Evolutionary conservation across 1,140 invertebrate species (phyloP).

Genomic region (Anoplophora glabripennis): DNA sequence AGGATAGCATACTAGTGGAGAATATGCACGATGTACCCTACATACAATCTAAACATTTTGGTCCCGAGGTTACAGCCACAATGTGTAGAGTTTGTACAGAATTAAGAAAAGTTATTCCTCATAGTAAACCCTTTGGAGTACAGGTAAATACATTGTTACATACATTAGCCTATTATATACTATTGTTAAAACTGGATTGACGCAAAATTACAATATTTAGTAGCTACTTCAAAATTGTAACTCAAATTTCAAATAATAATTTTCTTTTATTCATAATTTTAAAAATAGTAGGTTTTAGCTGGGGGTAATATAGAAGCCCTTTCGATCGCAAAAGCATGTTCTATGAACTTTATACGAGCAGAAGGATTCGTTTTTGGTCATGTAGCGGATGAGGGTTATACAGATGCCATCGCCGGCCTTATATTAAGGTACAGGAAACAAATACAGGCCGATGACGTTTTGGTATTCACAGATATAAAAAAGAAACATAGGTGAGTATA

Average conservation of each 20-base stretch:
- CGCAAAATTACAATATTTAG: too few species aligned
- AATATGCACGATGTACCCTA: slow-evolving; percentile 89
- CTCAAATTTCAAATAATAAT: too few species aligned
- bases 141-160: slow-evolving; percentile 51
- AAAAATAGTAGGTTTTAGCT: slow-evolving; percentile 62
- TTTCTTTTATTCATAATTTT: too few species aligned
- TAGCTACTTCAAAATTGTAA: too few species aligned
- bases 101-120: slow-evolving; percentile 53
- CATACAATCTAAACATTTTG: slow-evolving; percentile 54
- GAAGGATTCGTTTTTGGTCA: slow-evolving; percentile 83
- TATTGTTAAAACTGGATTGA: too few species aligned
- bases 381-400: slow-evolving; percentile 79
- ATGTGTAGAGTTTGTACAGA: slow-evolving; percentile 65
- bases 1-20: slow-evolving; percentile 79
- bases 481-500: slow-evolving; percentile 75
- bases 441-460: slow-evolving; percentile 68
- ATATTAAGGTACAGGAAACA: slow-evolving; percentile 68
- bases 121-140: slow-evolving; percentile 57
- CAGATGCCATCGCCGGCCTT: slow-evolving; percentile 72
- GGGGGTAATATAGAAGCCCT: slow-evolving; percentile 74
- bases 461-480: slow-evolving; percentile 78
- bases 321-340: slow-evolving; percentile 69
- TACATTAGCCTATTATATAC: too few species aligned
- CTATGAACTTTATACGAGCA: slow-evolving; percentile 73
- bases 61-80: slow-evolving; percentile 66